phyloP scores from a whole-genome alignment of 2,113 vertebrate species.

The Hyperopisus bebe region DNA sequence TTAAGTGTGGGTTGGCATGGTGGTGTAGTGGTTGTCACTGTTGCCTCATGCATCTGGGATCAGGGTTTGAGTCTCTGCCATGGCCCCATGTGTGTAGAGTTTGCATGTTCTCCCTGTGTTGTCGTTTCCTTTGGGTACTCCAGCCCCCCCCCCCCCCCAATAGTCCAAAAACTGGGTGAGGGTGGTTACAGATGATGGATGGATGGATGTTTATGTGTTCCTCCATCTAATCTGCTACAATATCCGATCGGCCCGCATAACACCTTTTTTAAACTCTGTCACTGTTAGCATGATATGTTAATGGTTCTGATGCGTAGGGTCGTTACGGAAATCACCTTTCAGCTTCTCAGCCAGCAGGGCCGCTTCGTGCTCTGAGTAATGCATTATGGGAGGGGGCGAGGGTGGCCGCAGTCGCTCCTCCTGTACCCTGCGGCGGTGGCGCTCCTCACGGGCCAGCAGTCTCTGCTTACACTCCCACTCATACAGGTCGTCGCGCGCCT shows the following conservation, averaged over 20 bases:
- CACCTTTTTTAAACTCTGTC: neutral
- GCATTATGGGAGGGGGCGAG: constrained; percentile 79
- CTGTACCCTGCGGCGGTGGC: constrained; percentile 76
- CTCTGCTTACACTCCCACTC: constrained; percentile 86
- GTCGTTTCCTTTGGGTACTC: no score
- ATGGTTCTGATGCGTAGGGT: neutral
- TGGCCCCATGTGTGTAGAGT: no score
- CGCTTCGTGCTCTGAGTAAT: constrained; percentile 82
- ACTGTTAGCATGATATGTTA: neutral
- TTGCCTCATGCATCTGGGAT: no score
- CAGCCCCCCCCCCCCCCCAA: no score
- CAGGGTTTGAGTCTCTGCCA: no score
- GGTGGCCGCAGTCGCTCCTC: constrained; percentile 74
- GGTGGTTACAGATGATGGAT: no score
- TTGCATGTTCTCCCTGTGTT: no score
- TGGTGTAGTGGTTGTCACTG: no score
- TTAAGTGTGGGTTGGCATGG: neutral
- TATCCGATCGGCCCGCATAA: neutral
- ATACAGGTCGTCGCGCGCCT: constrained; percentile 83
- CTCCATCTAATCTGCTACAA: neutral
- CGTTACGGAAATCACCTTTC: constrained; percentile 70
- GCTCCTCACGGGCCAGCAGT: constrained; percentile 76
- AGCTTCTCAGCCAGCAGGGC: constrained; percentile 77
- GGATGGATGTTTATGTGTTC: neutral
- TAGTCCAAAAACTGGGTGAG: no score